Evolutionary conservation across 2,888 invertebrate species (phyloP).

Genomic region (Tetragonisca angustula): DNA sequence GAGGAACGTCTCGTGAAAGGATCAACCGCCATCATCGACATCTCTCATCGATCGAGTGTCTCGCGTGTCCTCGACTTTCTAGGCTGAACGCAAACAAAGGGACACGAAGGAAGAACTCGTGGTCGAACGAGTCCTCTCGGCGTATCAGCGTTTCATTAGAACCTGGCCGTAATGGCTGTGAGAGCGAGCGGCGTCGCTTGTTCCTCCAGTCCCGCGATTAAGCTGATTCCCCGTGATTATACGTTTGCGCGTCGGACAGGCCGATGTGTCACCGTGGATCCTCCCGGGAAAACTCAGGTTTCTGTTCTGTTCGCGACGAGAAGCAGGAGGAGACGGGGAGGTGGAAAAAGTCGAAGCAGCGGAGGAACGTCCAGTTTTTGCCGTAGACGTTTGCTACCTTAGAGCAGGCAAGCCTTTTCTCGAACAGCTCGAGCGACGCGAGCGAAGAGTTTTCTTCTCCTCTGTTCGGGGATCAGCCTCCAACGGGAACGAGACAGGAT

Average conservation of each 20-base stretch:
- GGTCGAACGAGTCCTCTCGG: conserved; percentile 26
- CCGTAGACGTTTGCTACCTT: conserved; percentile 61
- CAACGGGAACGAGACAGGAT: conserved; percentile 2
- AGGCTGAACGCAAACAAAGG: not conserved
- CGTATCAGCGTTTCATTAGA: conserved; percentile 52
- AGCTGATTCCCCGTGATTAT: conserved; percentile 55
- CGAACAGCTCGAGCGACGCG: conserved; percentile 8
- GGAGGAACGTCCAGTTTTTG: conserved; percentile 76
- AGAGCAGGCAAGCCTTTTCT: conserved; percentile 63
- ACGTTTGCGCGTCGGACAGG: conserved; percentile 52
- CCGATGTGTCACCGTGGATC: conserved; percentile 66
- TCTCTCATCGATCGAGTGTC: not conserved
- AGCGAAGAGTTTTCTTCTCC: not conserved
- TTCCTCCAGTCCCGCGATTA: conserved; percentile 33
- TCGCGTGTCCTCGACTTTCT: not conserved
- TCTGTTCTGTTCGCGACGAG: conserved; percentile 8
- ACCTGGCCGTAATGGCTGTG: conserved; percentile 29
- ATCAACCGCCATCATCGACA: not conserved
- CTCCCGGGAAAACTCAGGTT: conserved; percentile 56
- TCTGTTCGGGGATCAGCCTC: conserved; percentile 4
- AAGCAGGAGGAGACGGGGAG: not conserved
- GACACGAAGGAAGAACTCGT: conserved; percentile 3
- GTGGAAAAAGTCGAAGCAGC: conserved; percentile 51
- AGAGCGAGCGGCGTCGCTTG: conserved; percentile 6
- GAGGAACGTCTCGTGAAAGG: not conserved